Base-by-base conservation (phyloP, 30 jellyfish, hydroid and myxozoan species). In the Chrysaora quinquecirrha region DNA sequence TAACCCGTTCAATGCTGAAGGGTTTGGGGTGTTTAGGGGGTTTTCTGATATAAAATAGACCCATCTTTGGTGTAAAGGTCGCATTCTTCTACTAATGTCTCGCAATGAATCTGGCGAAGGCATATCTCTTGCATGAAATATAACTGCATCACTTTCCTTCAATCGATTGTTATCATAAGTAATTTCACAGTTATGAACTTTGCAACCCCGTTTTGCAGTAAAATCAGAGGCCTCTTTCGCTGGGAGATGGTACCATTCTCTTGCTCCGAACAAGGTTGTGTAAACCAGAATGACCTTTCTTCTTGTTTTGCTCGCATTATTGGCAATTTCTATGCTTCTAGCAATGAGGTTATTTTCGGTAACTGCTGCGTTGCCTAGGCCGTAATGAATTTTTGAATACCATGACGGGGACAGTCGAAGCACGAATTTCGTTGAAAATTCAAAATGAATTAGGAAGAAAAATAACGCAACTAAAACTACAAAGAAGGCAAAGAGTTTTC, bases 61-160 rank as follows among this genome's bases (percentile, higher is more conserved):
- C 99, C 99, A 94, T 33, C 97, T 78, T 47, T 94, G 99, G 30
- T 65, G 25, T n/a, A 14, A 12, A 0, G 95, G 97, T 69, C 95
- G 35, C 3, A 24, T 12, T 29, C 34, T 49, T 27, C 33, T 28
- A 20, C 82, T 70, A 2, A 76, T 49, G 1, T 48, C 72, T 16
- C 64, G 79, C 56, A 94, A 48, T 22, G 29, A 29, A 38, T 60
- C 88, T 10, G 76, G 22, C 6, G 82, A 30, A 0, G 95, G 99
- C 96, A 94, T 82, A 65, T 94, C 92, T 4, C 96, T 71, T 18
- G 94, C 97, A 49, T 94, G 99, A 60, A 94, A 94, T 7, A 94
- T 84, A 23, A 94, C 97, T 3, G 97, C 99, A 84, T 94, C 97
- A 33, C 97, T 90, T 1, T 33, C 73, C 38, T 49, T 9, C 25